Evolutionary conservation across 2,888 invertebrate species (phyloP).

Genomic region (Microplitis deprimator): DNA sequence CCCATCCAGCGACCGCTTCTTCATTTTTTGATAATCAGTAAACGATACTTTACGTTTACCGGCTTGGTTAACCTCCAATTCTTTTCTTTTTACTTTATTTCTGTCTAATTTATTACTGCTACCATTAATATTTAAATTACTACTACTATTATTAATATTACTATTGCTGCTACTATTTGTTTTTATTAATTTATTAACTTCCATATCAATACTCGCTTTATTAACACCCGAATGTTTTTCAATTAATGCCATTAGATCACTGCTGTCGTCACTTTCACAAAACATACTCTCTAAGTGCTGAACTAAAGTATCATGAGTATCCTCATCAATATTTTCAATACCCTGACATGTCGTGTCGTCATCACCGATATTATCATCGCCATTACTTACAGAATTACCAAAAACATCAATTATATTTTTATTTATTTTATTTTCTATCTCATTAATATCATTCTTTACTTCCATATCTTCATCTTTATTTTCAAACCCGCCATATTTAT

Average conservation of each 20-base stretch:
- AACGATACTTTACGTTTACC: conserved; percentile 55
- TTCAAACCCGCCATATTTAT: not conserved
- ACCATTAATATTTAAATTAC: not conserved
- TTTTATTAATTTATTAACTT: conserved; percentile 56
- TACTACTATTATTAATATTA: not conserved
- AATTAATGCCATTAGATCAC: conserved; percentile 61
- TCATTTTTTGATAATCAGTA: conserved; percentile 56
- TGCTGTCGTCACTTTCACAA: conserved; percentile 64
- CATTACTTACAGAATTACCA: not conserved
- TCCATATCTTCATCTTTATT: not conserved
- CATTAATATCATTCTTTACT: not conserved
- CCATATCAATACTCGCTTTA: conserved; percentile 59
- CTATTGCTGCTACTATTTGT: not conserved
- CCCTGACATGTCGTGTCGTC: not conserved
- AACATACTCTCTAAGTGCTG: conserved; percentile 66
- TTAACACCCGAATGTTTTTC: conserved; percentile 61
- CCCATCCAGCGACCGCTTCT: conserved; percentile 48
- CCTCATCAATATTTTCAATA: conserved; percentile 22
- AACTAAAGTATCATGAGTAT: conserved; percentile 62
- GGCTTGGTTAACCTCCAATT: not conserved
- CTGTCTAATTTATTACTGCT: conserved; percentile 24
- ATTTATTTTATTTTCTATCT: not conserved
- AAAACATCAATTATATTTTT: not conserved
- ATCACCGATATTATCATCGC: not conserved
- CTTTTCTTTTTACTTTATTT: conserved; percentile 32